These are phyloP conservation scores for Pollenia angustigena DNA, from an alignment of 2,888 invertebrate species.

Conservation along the genomic window DNA sequence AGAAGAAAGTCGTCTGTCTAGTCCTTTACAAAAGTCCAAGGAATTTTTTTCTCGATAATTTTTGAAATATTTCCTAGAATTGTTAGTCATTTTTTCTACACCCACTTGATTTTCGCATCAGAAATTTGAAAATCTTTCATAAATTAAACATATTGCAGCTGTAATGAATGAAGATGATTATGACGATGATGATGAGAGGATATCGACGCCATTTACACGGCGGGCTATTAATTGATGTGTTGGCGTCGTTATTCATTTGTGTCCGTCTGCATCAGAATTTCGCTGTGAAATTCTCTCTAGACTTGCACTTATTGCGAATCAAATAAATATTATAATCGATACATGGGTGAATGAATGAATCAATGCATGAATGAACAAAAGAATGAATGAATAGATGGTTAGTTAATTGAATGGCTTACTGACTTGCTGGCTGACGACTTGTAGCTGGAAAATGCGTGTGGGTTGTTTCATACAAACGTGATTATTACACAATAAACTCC, in stretches of 20 bases:
- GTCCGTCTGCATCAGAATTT: conserved; percentile 20
- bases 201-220: conserved; percentile 61
- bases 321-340: conserved; percentile 44
- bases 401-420: background rate
- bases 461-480: conserved; percentile 33
- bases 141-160: too few relatives aligned
- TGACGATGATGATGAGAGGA: conserved; percentile 20
- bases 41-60: too few relatives aligned
- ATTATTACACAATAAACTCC: conserved; percentile 30
- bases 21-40: too few relatives aligned
- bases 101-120: too few relatives aligned
- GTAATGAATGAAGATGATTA: background rate
- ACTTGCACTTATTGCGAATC: conserved; percentile 25
- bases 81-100: too few relatives aligned
- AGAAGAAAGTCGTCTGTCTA: too few relatives aligned
- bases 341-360: conserved; percentile 11
- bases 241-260: conserved; percentile 35
- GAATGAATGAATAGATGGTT: background rate
- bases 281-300: background rate
- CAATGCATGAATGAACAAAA: background rate
- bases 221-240: conserved; percentile 66
- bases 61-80: too few relatives aligned
- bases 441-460: conserved; percentile 21
- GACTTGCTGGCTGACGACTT: conserved; percentile 15
- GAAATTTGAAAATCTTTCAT: too few relatives aligned